These are phyloP conservation scores for Ramphastos sulfuratus DNA, from an alignment of 2,113 vertebrate genomes.

Conservation along the genomic window DNA sequence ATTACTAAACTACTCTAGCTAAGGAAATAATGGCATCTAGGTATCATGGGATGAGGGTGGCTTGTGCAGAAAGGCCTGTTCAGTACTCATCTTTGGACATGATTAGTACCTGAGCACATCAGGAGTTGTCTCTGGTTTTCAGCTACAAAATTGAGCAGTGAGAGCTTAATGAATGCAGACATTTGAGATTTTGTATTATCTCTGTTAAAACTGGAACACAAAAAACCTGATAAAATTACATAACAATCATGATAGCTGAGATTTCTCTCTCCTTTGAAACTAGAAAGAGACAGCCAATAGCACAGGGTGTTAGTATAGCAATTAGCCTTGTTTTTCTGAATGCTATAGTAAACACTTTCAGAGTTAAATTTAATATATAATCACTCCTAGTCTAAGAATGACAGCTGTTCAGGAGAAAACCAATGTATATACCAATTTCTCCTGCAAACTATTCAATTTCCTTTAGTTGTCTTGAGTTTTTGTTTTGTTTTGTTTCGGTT, in stretches of 20 bases:
- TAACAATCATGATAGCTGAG: background rate
- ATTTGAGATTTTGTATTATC: background rate
- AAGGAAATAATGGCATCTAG: background rate
- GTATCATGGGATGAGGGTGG: background rate
- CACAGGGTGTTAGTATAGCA: constrained; percentile 38
- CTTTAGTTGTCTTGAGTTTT: background rate
- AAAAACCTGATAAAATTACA: constrained; percentile 40
- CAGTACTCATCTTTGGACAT: background rate
- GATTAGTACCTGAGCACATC: background rate
- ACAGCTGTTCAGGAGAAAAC: constrained; percentile 51
- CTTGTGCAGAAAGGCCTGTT: background rate
- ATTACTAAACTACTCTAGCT: background rate
- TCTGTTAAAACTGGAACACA: constrained; percentile 7
- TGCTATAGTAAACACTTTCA: constrained; percentile 59
- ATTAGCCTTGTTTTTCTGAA: constrained; percentile 43
- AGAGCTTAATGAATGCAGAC: background rate
- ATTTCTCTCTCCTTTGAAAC: constrained; percentile 16
- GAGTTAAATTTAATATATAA: constrained; percentile 55
- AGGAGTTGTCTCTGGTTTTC: background rate
- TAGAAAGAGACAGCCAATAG: constrained; percentile 19
- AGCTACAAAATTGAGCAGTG: background rate
- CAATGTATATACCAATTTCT: background rate
- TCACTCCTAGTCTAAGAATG: constrained; percentile 50
- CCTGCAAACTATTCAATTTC: background rate
- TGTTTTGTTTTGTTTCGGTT: background rate